phyloP scores from a whole-genome alignment of 2,797 vertebrate genomes.

The Melanotaenia pygmaea region DNA sequence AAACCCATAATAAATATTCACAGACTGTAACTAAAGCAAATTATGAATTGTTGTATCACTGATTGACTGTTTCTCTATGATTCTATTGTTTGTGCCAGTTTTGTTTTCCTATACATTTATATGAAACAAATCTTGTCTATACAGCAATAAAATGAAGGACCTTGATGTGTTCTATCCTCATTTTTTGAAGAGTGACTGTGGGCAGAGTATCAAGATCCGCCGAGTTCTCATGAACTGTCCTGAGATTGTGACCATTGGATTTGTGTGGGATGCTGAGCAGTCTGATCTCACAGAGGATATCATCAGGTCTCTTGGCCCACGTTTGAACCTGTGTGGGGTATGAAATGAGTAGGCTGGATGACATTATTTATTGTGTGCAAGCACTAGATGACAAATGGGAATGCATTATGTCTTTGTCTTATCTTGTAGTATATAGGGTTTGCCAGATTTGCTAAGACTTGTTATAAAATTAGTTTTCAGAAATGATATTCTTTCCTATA shows the following conservation, averaged over 20 bases:
- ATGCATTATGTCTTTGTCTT: not conserved
- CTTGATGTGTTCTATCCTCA: not conserved
- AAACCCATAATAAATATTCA: not conserved
- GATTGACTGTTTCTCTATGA: not conserved
- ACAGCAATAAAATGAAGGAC: not conserved
- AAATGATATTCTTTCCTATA: not conserved
- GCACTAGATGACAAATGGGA: slow-evolving; percentile 1
- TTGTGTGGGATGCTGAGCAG: slow-evolving; percentile 98
- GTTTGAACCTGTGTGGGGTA: slow-evolving; percentile 94
- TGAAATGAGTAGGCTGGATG: slow-evolving; percentile 26
- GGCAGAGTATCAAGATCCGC: slow-evolving; percentile 96
- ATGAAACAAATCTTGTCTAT: not conserved
- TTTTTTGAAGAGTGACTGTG: slow-evolving; percentile 91
- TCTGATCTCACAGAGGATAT: slow-evolving; percentile 96
- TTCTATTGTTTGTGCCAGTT: not conserved
- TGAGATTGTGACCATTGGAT: slow-evolving; percentile 97
- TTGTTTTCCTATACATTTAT: not conserved
- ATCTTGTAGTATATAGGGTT: not conserved
- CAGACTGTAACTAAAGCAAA: not conserved
- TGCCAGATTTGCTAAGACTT: not conserved
- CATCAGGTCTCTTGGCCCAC: slow-evolving; percentile 90
- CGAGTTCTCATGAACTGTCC: slow-evolving; percentile 98
- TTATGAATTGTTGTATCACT: not conserved
- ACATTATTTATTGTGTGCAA: not conserved
- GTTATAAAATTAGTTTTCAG: not conserved